These are phyloP conservation scores for Acanthurus leucopareius DNA, from an alignment of 2,797 vertebrate species.

Conservation along the genomic window DNA sequence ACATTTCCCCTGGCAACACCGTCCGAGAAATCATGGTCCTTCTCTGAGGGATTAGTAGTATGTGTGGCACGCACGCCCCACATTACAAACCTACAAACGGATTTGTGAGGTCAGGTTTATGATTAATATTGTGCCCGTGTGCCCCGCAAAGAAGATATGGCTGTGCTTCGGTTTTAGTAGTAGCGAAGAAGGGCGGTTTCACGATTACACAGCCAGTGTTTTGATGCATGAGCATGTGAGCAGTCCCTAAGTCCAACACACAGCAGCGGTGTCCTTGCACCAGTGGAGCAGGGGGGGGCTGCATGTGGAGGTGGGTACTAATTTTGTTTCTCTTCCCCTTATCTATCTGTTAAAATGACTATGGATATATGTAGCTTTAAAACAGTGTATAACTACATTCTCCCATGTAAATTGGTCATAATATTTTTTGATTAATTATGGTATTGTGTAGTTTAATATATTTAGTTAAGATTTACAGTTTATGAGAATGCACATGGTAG, in stretches of 20 bases:
- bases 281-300: conserved; percentile 9
- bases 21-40: conserved; percentile 80
- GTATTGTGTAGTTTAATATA: neutral
- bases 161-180: conserved; percentile 4
- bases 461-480: neutral
- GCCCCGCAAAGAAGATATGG: conserved; percentile 18
- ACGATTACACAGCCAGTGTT: conserved; percentile 16
- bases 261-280: conserved; percentile 15
- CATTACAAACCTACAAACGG: conserved; percentile 48
- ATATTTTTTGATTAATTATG: neutral
- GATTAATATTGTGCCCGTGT: conserved; percentile 54
- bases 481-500: neutral
- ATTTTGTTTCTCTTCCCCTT: no score
- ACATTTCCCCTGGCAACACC: conserved; percentile 80
- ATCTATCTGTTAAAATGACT: neutral
- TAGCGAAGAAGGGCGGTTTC: conserved; percentile 19
- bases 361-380: neutral
- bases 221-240: conserved; percentile 24
- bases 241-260: conserved; percentile 8
- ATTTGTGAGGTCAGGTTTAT: conserved; percentile 62
- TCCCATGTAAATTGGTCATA: neutral
- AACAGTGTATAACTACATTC: no score
- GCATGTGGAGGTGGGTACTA: neutral
- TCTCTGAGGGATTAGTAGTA: conserved; percentile 79
- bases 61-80: conserved; percentile 53